These are phyloP conservation scores for Eleutherodactylus coqui DNA, from an alignment of 2,797 vertebrate genomes.

Conservation along the genomic window DNA sequence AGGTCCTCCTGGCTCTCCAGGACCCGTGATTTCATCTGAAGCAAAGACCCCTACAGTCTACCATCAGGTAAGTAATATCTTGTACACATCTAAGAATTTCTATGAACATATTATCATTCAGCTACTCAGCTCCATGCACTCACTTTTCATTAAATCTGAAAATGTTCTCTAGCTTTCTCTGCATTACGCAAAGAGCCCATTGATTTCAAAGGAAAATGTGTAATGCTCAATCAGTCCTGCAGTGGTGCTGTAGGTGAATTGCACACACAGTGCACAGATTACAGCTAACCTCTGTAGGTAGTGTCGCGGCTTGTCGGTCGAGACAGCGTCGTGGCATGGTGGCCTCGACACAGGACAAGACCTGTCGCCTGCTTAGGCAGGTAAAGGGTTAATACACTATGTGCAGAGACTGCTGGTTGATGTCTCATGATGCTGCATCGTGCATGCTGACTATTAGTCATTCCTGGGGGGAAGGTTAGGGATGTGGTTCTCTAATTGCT, in stretches of 20 bases:
- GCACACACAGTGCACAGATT: too few species aligned
- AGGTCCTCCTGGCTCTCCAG: constrained; percentile 40
- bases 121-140: background rate
- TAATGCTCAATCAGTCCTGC: background rate
- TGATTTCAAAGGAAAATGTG: background rate
- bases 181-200: background rate
- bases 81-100: background rate
- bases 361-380: too few species aligned
- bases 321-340: too few species aligned
- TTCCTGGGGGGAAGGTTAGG: too few species aligned
- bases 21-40: constrained; percentile 5
- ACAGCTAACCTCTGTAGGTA: too few species aligned
- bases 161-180: background rate
- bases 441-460: too few species aligned
- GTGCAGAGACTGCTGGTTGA: too few species aligned
- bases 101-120: background rate
- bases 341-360: too few species aligned
- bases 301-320: too few species aligned
- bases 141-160: background rate
- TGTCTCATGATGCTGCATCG: too few species aligned
- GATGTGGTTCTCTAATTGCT: too few species aligned
- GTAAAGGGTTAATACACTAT: too few species aligned
- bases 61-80: constrained; percentile 22
- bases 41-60: background rate
- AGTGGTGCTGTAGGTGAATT: background rate